Base-by-base conservation (phyloP, 2,113 vertebrate genomes). In the Pagrus major region DNA sequence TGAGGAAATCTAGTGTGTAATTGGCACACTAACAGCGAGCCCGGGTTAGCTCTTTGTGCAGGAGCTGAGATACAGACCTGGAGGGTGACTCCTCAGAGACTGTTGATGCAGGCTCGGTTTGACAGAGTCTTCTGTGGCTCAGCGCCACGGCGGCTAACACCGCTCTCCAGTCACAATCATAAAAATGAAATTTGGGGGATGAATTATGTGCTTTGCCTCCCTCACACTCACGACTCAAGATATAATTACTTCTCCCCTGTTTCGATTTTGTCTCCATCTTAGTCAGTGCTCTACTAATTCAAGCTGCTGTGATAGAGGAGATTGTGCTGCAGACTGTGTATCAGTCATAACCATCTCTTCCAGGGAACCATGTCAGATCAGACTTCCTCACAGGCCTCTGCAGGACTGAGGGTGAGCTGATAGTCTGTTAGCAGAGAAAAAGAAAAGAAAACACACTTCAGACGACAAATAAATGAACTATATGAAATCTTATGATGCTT, bases 1-100 rank as follows among this genome's bases (percentile, higher is more conserved):
- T 41, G 69, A 86, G 78, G 66, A 89, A 87, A 88, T 81, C 44
- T 55, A 67, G 74, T 84, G 70, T 91, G 86, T 88, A 86, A 89
- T 91, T 87, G 80, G 68, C 46, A 44, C 46, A 41, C 52, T 75
- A 69, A 81, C 69, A 64, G 78, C 60, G n/a, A 64, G 83, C 58
- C 67, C 0, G n/a, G 49, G 42, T 66, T 46, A 27, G 47, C 67
- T 67, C 60, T 78, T 52, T 80, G 82, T 84, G 80, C 83, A 16
- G 75, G 52, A 64, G 33, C 76, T 52, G 65, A 84, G 82, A 86
- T 75, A 74, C 74, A 74, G 64, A 82, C 74, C 77, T 37, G 65
- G 44, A 72, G 80, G 78, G 41, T 6, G 61, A 12, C 55, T 71
- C 61, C 55, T 81, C 68, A 15, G 66, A 80, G 63, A 25, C 35